A percentile compares a stretch with the other conserved stretches of the same genome.
These are phyloP conservation scores for Muraenolepis orangiensis DNA, from an alignment of 2,797 vertebrate genomes.

Conservation along the genomic window DNA sequence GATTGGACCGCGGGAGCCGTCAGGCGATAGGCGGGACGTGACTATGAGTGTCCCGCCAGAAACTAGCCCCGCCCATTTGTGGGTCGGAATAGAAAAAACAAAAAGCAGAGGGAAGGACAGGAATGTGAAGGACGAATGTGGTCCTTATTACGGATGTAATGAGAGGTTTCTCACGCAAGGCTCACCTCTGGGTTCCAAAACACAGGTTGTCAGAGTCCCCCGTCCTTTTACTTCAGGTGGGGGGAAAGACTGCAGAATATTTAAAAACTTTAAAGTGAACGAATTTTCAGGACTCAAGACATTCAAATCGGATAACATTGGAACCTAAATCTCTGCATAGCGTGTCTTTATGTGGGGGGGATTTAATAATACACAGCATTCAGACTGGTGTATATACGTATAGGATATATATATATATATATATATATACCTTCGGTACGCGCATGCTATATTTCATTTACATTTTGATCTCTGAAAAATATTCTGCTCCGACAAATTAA, in stretches of 20 bases:
- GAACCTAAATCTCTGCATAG: slow-evolving; percentile 43
- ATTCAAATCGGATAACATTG: slow-evolving; percentile 53
- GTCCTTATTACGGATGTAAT: not conserved
- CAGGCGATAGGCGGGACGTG: too few relatives aligned
- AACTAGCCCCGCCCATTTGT: too few relatives aligned
- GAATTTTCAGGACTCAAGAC: slow-evolving; percentile 39
- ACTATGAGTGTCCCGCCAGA: too few relatives aligned
- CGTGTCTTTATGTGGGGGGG: slow-evolving; percentile 49
- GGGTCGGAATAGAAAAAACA: too few relatives aligned
- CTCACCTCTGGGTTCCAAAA: not conserved
- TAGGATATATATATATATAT: slow-evolving; percentile 22
- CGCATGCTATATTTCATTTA: slow-evolving; percentile 52
- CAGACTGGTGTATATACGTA: slow-evolving; percentile 9
- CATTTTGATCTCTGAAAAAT: slow-evolving; percentile 66
- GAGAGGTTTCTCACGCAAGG: not conserved
- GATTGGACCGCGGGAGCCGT: too few relatives aligned
- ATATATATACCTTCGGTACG: slow-evolving; percentile 21
- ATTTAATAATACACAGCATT: too few relatives aligned
- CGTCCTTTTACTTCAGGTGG: not conserved
- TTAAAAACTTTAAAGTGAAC: slow-evolving; percentile 34
- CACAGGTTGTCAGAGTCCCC: not conserved
- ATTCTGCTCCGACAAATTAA: slow-evolving; percentile 53
- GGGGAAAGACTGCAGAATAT: slow-evolving; percentile 13
- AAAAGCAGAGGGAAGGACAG: not conserved
- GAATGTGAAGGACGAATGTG: not conserved